Evolutionary conservation across 1,140 invertebrate genomes (phyloP).

Genomic region (Dufourea novaeangliae): DNA sequence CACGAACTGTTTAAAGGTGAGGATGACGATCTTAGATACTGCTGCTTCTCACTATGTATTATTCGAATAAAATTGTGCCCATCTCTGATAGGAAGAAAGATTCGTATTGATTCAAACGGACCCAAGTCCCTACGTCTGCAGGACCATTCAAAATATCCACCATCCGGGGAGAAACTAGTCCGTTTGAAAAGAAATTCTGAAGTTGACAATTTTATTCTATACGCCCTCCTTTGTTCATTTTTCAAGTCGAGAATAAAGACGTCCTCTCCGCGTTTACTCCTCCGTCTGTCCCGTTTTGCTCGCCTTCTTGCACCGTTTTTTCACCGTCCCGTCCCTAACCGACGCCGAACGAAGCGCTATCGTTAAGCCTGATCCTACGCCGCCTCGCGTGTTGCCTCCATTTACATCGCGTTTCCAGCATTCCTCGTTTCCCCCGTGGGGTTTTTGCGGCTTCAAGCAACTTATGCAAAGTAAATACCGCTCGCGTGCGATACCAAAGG

Average conservation of each 20-base stretch:
- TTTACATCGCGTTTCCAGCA: slow-evolving; percentile 42
- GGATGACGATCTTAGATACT: too few species aligned
- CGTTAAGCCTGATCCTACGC: slow-evolving; percentile 4
- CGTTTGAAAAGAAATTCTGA: too few species aligned
- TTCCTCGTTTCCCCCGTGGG: neutral
- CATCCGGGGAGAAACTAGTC: too few species aligned
- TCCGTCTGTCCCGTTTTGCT: neutral
- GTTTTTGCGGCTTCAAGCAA: slow-evolving; percentile 33
- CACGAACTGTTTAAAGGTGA: too few species aligned
- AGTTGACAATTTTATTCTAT: neutral
- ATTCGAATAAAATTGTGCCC: too few species aligned
- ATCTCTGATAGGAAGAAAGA: too few species aligned
- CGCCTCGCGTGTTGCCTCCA: slow-evolving; percentile 2
- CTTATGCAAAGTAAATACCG: slow-evolving; percentile 32
- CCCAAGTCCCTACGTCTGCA: too few species aligned
- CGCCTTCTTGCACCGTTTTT: neutral
- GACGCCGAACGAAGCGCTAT: neutral
- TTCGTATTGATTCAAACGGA: too few species aligned
- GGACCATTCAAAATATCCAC: too few species aligned
- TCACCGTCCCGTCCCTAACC: neutral
- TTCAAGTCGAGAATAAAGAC: slow-evolving; percentile 3
- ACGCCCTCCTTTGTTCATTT: slow-evolving; percentile 4
- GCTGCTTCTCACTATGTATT: too few species aligned
- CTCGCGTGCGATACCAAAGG: slow-evolving; percentile 15
- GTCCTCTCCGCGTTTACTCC: neutral